Conservation (phyloP, 2,888 invertebrate species). For the Cephus pulcher region DNA sequence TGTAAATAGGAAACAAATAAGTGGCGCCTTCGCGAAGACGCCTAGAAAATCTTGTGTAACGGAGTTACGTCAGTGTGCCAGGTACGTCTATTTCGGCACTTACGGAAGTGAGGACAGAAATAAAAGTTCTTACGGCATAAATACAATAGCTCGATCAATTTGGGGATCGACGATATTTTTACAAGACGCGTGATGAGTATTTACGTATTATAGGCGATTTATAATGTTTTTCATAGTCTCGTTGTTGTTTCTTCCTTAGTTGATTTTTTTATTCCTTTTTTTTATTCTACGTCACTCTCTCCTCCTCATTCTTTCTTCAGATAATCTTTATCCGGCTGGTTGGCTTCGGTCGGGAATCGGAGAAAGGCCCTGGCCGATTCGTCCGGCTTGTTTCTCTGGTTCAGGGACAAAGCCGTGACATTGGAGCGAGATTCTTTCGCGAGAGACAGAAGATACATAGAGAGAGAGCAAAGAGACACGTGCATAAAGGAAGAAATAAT, state of each 20-base stretch:
- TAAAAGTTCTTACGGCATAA: neutral
- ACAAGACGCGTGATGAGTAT: neutral
- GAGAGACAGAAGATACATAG: neutral
- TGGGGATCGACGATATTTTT: neutral
- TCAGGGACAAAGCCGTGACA: constrained; percentile 7
- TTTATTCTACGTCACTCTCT: neutral
- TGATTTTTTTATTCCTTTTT: neutral
- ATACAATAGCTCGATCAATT: neutral
- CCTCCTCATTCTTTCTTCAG: neutral
- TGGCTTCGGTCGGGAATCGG: constrained; percentile 3
- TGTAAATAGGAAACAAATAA: neutral
- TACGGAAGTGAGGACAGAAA: constrained; percentile 10
- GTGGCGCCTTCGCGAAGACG: neutral
- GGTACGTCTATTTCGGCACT: constrained; percentile 10
- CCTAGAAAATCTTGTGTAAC: constrained; percentile 5
- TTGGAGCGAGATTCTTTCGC: neutral
- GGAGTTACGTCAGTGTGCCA: neutral
- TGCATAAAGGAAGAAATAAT: neutral
- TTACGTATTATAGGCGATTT: neutral
- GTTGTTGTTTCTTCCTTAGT: neutral
- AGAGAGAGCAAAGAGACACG: neutral
- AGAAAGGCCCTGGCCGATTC: constrained; percentile 1
- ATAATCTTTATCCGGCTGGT: neutral
- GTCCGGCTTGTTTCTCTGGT: neutral
- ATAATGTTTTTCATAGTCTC: neutral